Percentiles rank a stretch among this genome's conserved stretches.
Conservation (phyloP, 2,113 vertebrate genomes). For the Lepisosteus oculatus region DNA sequence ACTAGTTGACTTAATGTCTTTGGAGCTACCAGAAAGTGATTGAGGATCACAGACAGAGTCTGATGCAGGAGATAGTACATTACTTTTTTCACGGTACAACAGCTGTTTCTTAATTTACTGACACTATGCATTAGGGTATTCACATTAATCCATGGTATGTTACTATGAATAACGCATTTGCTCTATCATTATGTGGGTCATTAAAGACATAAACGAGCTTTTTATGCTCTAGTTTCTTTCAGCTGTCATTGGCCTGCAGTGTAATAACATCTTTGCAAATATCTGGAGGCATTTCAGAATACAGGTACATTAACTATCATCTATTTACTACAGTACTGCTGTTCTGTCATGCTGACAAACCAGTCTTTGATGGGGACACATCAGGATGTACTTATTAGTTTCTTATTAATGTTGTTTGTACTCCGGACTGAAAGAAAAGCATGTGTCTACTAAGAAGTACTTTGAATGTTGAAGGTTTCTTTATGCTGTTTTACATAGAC, state of each 20-base stretch:
- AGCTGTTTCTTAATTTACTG: conserved; percentile 80
- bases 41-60: conserved; percentile 9
- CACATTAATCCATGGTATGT: conserved; percentile 71
- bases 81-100: conserved; percentile 62
- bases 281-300: conserved; percentile 54
- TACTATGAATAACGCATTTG: conserved; percentile 76
- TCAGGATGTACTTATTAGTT: too few species aligned
- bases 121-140: conserved; percentile 67
- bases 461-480: too few species aligned
- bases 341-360: conserved; percentile 27
- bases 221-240: conserved; percentile 73
- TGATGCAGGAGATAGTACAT: conserved; percentile 13
- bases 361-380: too few species aligned
- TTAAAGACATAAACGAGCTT: conserved; percentile 83
- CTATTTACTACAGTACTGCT: conserved; percentile 46
- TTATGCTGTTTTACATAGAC: too few species aligned
- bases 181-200: conserved; percentile 76
- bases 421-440: too few species aligned
- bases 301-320: conserved; percentile 58
- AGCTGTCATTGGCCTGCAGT: conserved; percentile 76
- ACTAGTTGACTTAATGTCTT: neutral
- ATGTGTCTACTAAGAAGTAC: too few species aligned
- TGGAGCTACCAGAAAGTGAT: neutral
- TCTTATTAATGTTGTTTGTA: too few species aligned
- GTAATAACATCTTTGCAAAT: conserved; percentile 62